phyloP scores from a whole-genome alignment of 2,797 vertebrate species.

The Thripadectes ignobilis region DNA sequence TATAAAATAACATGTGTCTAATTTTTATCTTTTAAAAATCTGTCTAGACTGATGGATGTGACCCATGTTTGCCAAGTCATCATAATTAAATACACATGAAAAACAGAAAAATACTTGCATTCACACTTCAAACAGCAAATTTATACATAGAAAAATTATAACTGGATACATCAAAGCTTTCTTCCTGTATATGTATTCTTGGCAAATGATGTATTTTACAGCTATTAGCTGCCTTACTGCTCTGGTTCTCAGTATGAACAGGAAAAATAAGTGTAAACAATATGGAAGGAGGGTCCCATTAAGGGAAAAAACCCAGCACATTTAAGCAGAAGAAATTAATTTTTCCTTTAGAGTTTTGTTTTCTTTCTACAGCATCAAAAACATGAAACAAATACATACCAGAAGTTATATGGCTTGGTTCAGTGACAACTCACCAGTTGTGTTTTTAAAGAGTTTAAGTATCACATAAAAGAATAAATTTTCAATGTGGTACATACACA shows the following conservation, averaged over 20 bases:
- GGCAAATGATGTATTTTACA: not conserved
- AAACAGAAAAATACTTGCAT: conserved; percentile 23
- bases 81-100: conserved; percentile 51
- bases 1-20: conserved; percentile 43
- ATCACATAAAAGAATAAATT: not conserved
- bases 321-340: not conserved
- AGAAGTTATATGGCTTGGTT: not conserved
- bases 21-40: conserved; percentile 61
- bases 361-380: not conserved
- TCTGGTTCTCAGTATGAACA: not conserved
- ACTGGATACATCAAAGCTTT: not conserved
- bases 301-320: not conserved
- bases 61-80: conserved; percentile 59
- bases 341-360: not conserved
- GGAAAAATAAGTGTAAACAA: not conserved
- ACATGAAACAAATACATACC: not conserved
- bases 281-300: not conserved
- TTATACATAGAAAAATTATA: not conserved
- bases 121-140: conserved; percentile 20
- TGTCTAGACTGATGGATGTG: conserved; percentile 74
- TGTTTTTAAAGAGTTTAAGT: not conserved
- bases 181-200: not conserved
- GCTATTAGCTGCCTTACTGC: not conserved
- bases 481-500: not conserved
- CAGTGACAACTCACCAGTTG: not conserved